Evolutionary conservation across 2,888 invertebrate species (phyloP).

Genomic region (Chaetogeoica ovagalla): DNA sequence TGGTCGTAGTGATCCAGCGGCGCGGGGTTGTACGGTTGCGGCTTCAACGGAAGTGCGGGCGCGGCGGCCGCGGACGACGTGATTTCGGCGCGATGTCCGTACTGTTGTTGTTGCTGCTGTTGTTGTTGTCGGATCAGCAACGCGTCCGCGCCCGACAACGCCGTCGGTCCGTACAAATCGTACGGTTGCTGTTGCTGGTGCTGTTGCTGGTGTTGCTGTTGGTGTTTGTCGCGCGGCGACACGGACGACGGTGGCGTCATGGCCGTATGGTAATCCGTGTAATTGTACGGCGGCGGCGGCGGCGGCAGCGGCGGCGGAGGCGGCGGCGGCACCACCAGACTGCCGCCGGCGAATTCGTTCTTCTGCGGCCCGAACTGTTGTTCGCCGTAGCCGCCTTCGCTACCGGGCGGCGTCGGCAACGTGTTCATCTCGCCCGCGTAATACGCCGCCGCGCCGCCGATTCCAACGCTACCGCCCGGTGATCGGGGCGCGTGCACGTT

Average conservation of each 20-base stretch:
- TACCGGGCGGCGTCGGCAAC: conserved; percentile 64
- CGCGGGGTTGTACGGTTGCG: conserved; percentile 78
- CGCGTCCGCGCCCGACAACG: conserved; percentile 13
- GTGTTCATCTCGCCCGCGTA: conserved; percentile 66
- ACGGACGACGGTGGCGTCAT: conserved; percentile 98
- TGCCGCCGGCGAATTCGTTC: conserved; percentile 62
- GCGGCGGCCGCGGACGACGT: conserved; percentile 60
- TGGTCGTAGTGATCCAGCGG: conserved; percentile 62
- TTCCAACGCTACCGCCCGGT: conserved; percentile 60
- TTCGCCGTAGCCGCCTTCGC: conserved; percentile 65
- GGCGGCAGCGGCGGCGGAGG: no score
- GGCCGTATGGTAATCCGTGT: conserved; percentile 84
- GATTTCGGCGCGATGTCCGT: conserved; percentile 69
- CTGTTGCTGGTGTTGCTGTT: conserved; percentile 60
- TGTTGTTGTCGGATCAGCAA: conserved; percentile 63
- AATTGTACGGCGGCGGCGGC: conserved; percentile 63
- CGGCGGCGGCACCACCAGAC: conserved; percentile 67
- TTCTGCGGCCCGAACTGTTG: conserved; percentile 59
- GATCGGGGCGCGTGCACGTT: conserved; percentile 66
- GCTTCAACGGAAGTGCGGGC: conserved; percentile 75
- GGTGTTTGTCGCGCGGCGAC: conserved; percentile 84
- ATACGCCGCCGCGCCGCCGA: conserved; percentile 60
- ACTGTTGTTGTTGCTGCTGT: conserved; percentile 66
- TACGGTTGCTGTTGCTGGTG: conserved; percentile 61
- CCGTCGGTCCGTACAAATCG: conserved; percentile 49